Base-by-base conservation (phyloP, 2,888 invertebrate genomes). In the Hetaerina titia region DNA sequence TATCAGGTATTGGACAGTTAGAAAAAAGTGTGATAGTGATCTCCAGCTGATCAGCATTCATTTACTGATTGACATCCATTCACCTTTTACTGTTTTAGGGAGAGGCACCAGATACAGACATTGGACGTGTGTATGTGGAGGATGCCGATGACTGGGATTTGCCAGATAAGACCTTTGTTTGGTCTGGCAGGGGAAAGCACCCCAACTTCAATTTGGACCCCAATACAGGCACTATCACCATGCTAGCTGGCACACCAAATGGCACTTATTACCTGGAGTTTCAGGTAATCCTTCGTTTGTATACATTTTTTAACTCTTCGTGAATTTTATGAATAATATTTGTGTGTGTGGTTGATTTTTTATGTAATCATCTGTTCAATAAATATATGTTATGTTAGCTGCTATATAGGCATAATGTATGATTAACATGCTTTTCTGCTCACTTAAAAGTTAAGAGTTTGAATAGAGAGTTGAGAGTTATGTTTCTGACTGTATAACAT, bases 141-240 rank as follows among this genome's bases (percentile, higher is more conserved):
- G 99, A 99, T 97, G 98, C 98, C 0, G 99, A 99, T 96, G 99
- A 99, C 96, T 99, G 99, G 99, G 99, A 99, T 97, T 97, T 99
- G 94, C 98, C 98, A 0, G 99, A 99, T 96, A 99, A 99, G 97
- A 97, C 97, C 22, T 99, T 99, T 96, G 97, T 97, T 95, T 98
- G 98, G 98, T 97, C 97, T 5, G 96, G 96, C 74, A 96, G 96
- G 25, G 96, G 96, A 60, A 96, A 96, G 11, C 97, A 98, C 95
- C 97, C 97, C 0, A 97, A 98, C 96, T 99, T 99, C 96, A 97
- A 97, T 56, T 97, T 99, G 11, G 98, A 98, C 96, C 97, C 97
- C 64, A 97, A 98, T 95, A 98, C 98, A 25, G 99, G 99, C 4
- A 98, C 98, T 98, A 98, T 99, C 95, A 98, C 98, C 0, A 98